Conservation (phyloP, 2,888 invertebrate genomes). For the Drosophila kambysellisi region DNA sequence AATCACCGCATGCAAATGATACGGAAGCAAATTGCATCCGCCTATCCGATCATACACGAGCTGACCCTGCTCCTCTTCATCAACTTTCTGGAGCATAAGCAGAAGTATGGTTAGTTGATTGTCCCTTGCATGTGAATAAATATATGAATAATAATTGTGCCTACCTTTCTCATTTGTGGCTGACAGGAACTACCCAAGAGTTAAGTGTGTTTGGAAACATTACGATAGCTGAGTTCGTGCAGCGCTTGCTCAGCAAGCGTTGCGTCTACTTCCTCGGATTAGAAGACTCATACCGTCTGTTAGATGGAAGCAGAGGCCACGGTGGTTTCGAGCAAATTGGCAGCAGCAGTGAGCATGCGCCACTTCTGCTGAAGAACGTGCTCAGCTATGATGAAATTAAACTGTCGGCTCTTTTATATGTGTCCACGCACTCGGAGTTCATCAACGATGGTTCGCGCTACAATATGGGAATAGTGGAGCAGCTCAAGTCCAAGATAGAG, state of each 20-base stretch:
- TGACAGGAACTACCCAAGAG: constrained; percentile 81
- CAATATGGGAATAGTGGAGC: constrained; percentile 85
- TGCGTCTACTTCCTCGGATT: constrained; percentile 86
- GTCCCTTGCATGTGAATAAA: not conserved
- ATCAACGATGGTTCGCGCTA: constrained; percentile 86
- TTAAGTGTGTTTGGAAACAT: constrained; percentile 84
- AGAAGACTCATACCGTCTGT: constrained; percentile 84
- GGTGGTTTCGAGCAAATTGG: constrained; percentile 87
- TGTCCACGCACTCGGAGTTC: constrained; percentile 87
- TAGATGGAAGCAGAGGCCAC: constrained; percentile 84
- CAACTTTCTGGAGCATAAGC: constrained; percentile 88
- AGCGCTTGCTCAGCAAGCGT: constrained; percentile 86
- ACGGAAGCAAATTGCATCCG: constrained; percentile 85
- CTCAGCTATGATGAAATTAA: constrained; percentile 88
- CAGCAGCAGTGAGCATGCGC: constrained; percentile 84
- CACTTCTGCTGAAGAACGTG: constrained; percentile 85
- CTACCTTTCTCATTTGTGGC: not conserved
- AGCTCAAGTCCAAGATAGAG: constrained; percentile 84
- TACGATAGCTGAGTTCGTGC: constrained; percentile 85
- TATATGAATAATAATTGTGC: not conserved
- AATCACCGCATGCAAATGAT: constrained; percentile 69
- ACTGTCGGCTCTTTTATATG: constrained; percentile 86
- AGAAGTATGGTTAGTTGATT: constrained; percentile 71
- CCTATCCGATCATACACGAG: constrained; percentile 90
- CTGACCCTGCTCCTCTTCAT: constrained; percentile 87